Base-by-base conservation (phyloP, 1,140 invertebrate genomes). In the Alviniconcha marisindica region DNA sequence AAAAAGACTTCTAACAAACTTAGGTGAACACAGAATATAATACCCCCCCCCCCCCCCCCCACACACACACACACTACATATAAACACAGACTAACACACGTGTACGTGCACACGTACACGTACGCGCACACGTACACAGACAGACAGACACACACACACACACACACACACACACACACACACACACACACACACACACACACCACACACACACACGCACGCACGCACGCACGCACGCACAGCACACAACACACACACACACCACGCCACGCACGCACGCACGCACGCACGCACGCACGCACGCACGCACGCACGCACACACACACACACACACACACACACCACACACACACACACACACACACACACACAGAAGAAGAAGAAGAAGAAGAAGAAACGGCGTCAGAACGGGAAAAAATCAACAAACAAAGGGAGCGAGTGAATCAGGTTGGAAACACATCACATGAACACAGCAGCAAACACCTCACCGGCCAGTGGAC, bases 291-390 rank as follows among this genome's bases (percentile, higher is more conserved):
- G 1, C 73, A 76, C 73, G 21, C 73, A 76, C 73, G 28, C 73
- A 76, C 73, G 14, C 42, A 42, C 73, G 44, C 73, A 76, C 10
- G 15, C 38, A 42, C 12, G 40, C 10, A 2, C 73, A 76, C 73
- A 42, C 73, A 76, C 73, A 42, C 73, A 76, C 73, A 42, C 42
- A 42, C 73, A 76, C 73, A 76, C 38, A 44, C 10, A 42, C 73
- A n/a, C 73, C 0, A 31, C n/a, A 76, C 73, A 4, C 1, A 76
- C 40, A 76, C 36, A 42, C 73, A 42, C 36, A 63, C n/a, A 76
- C 73, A 4, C 1, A 76, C 40, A 76, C 36, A 42, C 73, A 42
- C 36, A 63, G 21, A 10, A 24, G 5, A 24, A n/a, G 21, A 63
- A 1, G 5, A 33, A 15, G 38, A 24, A 36, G 15, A 36, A 38